Percentiles rank a stretch among this genome's conserved stretches.
Conservation (phyloP, 2,797 vertebrate species). For the Cryptoprocta ferox region DNA sequence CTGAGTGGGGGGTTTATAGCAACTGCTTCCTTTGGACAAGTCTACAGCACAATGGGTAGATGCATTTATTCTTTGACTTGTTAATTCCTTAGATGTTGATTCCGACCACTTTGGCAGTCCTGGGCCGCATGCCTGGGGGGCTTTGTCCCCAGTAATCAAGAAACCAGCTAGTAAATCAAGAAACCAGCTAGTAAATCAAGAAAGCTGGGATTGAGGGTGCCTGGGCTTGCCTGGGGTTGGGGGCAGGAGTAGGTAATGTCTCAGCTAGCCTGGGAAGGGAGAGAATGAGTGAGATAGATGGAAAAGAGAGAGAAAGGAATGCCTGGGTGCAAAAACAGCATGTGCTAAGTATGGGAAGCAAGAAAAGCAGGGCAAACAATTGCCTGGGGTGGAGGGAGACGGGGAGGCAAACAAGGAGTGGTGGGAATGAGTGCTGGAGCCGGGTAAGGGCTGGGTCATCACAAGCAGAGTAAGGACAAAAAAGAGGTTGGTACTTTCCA, state of each 20-base stretch:
- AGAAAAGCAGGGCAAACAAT: not conserved
- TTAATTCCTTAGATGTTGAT: not conserved
- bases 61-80: not conserved
- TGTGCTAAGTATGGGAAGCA: not conserved
- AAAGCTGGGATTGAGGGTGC: not conserved
- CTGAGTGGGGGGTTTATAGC: not conserved
- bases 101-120: not conserved
- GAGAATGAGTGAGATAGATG: not conserved
- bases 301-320: not conserved
- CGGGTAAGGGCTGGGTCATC: rapidly evolving
- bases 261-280: not conserved
- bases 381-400: rapidly evolving
- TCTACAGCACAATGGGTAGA: not conserved
- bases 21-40: not conserved
- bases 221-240: too few species aligned
- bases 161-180: not conserved
- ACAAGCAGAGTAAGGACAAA: not conserved
- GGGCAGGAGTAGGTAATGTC: not conserved
- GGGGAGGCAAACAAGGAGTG: rapidly evolving
- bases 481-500: not conserved
- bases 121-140: not conserved
- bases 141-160: not conserved
- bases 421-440: not conserved
- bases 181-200: not conserved
- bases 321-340: not conserved